Conservation (phyloP, 2,888 invertebrate genomes). For the Conchocele bisecta region DNA sequence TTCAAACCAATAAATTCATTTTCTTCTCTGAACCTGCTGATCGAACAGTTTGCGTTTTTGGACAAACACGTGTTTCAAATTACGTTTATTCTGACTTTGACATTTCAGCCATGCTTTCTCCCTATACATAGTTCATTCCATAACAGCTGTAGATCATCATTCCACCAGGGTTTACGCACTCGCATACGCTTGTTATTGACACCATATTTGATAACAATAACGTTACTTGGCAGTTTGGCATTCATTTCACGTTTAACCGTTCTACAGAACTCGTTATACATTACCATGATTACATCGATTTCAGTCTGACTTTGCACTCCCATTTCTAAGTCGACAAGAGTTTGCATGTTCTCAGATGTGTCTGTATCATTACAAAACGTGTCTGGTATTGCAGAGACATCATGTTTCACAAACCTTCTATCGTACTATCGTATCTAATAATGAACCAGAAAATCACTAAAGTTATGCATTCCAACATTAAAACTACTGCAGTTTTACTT, state of each 20-base stretch:
- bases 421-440: too few species aligned
- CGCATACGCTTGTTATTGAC: not conserved
- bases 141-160: not conserved
- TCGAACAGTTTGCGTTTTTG: too few species aligned
- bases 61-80: too few species aligned
- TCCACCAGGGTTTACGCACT: conserved; percentile 11
- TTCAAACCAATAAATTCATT: too few species aligned
- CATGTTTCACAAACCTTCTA: not conserved
- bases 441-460: too few species aligned
- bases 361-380: not conserved
- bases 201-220: not conserved
- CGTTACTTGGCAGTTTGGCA: conserved; percentile 5
- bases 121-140: conserved; percentile 7
- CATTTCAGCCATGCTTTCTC: too few species aligned
- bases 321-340: not conserved
- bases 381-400: not conserved
- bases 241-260: conserved; percentile 12
- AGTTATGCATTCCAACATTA: too few species aligned
- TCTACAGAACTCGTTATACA: too few species aligned
- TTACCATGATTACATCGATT: not conserved
- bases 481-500: too few species aligned
- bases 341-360: not conserved
- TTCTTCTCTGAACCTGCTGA: too few species aligned
- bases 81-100: too few species aligned
- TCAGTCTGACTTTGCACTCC: not conserved